Evolutionary conservation across 2,797 vertebrate species (phyloP), one percentile per base, ranked within the genome.

Genomic region (Salarias fasciatus): DNA sequence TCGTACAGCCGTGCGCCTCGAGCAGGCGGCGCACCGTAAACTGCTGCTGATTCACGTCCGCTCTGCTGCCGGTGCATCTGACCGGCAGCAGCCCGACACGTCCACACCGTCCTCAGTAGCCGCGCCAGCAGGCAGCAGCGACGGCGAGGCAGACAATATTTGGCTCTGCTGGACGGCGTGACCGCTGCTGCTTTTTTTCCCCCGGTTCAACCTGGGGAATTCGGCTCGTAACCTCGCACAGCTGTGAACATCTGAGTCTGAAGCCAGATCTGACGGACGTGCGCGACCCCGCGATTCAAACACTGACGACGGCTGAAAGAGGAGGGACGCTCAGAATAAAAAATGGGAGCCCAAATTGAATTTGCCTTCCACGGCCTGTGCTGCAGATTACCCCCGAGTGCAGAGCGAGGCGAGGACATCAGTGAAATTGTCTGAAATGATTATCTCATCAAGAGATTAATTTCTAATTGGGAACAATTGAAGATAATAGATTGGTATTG

Each of bases 391-490:
- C 44, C 53, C 14, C 47, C 0, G 30, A 47, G 40, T 0, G 15
- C 52, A 1, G 45, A 33, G n/a, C 11, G 55, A 61, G 12, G 41
- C n/a, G 4, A 53, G 53, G 42, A 64, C 54, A 58, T 31, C 33
- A 2, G 64, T 49, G 57, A 77, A 70, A 73, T 24, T 46, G 72
- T 50, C 14, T 60, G 36, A 12, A 60, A 31, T 47, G 53, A 75
- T 69, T 49, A 64, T 75, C 56, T 63, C 11, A 75, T 58, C 63
- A 53, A 48, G 37, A 50, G 43, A 77, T 63, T 49, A 36, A 63
- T 52, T 72, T 41, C 53, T 41, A 38, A 56, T 59, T 46, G 42
- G n/a, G 59, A 44, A 52, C 49, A 45, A 58, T 8, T 59, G 50
- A 69, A 52, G 44, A 55, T 35, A 56, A 51, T 15, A 63, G 61